These are phyloP conservation scores for Drosophila testacea DNA, from an alignment of 2,888 invertebrate genomes.

Conservation along the genomic window DNA sequence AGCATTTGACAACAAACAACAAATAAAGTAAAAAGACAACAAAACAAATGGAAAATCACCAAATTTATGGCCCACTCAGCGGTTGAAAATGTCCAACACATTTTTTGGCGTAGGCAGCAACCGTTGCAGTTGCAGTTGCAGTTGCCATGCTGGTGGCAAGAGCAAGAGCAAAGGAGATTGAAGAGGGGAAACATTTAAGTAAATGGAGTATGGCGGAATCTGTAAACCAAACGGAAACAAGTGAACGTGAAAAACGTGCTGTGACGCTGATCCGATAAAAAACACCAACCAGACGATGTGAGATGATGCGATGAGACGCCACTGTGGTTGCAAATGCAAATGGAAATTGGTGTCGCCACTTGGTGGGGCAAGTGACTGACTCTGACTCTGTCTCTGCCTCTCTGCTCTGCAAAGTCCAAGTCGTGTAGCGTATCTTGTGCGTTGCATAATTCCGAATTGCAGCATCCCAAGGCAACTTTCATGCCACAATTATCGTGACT, in stretches of 20 bases:
- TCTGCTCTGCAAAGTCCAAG: slow-evolving; percentile 69
- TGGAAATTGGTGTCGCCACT: slow-evolving; percentile 33
- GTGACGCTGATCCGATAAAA: slow-evolving; percentile 49
- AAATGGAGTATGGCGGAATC: slow-evolving; percentile 43
- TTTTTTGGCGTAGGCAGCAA: slow-evolving; percentile 45
- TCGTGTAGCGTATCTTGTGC: slow-evolving; percentile 68
- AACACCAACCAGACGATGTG: slow-evolving; percentile 19
- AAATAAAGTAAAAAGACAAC: slow-evolving; percentile 8
- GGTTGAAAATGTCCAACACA: slow-evolving; percentile 46
- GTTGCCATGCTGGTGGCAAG: slow-evolving; percentile 2
- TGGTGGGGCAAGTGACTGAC: slow-evolving; percentile 30
- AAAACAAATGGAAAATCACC: slow-evolving; percentile 47
- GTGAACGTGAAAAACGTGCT: slow-evolving; percentile 78
- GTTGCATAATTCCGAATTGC: slow-evolving; percentile 60
- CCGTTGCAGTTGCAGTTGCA: not conserved
- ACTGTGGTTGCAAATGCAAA: slow-evolving; percentile 21
- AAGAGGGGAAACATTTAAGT: slow-evolving; percentile 15
- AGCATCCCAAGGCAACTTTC: slow-evolving; percentile 60
- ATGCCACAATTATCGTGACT: slow-evolving; percentile 60
- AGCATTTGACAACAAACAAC: slow-evolving; percentile 42
- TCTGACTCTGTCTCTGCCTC: not conserved
- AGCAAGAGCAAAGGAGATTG: not conserved
- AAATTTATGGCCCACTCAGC: slow-evolving; percentile 71
- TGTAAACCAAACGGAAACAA: slow-evolving; percentile 67
- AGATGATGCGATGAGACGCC: slow-evolving; percentile 11